phyloP scores from a whole-genome alignment of 92 coral and sea anemone species.

The Galaxea fascicularis region DNA sequence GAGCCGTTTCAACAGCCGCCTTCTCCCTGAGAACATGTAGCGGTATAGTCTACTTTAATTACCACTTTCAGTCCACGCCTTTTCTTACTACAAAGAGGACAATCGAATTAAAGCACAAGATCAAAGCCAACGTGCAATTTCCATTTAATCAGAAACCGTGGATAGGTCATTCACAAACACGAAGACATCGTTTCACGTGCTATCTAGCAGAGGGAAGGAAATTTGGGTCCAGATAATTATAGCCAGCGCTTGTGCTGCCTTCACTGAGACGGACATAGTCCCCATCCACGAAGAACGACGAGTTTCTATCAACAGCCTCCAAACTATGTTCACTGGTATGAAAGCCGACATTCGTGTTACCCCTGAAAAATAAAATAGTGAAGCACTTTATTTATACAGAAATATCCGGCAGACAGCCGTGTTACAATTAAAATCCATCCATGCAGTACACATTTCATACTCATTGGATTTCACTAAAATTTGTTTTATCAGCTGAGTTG shows the following conservation, averaged over 20 bases:
- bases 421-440: no score
- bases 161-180: no score
- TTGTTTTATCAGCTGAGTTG: no score
- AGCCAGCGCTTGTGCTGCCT: conserved; percentile 76
- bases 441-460: no score
- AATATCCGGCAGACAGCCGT: background rate
- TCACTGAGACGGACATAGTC: conserved; percentile 88
- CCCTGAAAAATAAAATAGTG: conserved; percentile 39
- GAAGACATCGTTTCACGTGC: background rate
- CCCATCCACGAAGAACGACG: conserved; percentile 83
- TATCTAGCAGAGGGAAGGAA: conserved; percentile 97
- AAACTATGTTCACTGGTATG: conserved; percentile 78
- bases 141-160: no score
- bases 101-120: no score
- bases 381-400: background rate
- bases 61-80: no score
- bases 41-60: no score
- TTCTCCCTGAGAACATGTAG: background rate
- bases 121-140: no score
- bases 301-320: conserved; percentile 68
- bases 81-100: no score
- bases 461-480: no score
- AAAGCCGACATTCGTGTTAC: conserved; percentile 58
- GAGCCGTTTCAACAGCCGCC: conserved; percentile 22
- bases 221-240: conserved; percentile 94